These are phyloP conservation scores for Bellardia bayeri DNA, from an alignment of 2,888 invertebrate genomes.

Conservation along the genomic window DNA sequence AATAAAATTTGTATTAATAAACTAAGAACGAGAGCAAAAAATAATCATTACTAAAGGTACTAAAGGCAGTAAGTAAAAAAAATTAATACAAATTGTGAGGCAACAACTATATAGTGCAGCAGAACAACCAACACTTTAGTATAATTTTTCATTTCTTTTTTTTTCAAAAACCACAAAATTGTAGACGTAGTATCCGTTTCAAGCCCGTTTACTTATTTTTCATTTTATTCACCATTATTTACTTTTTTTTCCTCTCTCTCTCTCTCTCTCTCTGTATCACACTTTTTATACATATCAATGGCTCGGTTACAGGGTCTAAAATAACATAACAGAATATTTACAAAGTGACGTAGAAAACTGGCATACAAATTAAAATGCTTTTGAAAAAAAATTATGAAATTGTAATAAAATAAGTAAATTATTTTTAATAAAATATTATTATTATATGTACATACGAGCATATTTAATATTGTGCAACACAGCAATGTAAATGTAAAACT, in stretches of 20 bases:
- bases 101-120: not conserved
- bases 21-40: slow-evolving; percentile 23
- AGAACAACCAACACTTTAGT: slow-evolving; percentile 4
- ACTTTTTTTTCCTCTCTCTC: no score
- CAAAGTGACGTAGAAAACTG: slow-evolving; percentile 37
- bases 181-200: slow-evolving; percentile 28
- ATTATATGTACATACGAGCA: not conserved
- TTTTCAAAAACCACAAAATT: slow-evolving; percentile 31
- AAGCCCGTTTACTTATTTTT: slow-evolving; percentile 19
- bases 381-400: slow-evolving; percentile 2
- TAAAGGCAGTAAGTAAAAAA: not conserved
- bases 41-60: slow-evolving; percentile 40
- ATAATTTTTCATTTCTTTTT: slow-evolving; percentile 41
- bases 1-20: slow-evolving; percentile 57
- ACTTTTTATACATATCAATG: slow-evolving; percentile 40
- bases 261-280: not conserved
- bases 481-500: slow-evolving; percentile 6
- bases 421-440: not conserved
- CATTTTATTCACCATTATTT: not conserved
- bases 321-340: slow-evolving; percentile 20
- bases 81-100: slow-evolving; percentile 3
- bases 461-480: slow-evolving; percentile 49
- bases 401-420: not conserved
- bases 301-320: not conserved
- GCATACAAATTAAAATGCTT: slow-evolving; percentile 42